Percentiles rank a stretch among this genome's conserved stretches.
Conservation (phyloP, 2,797 vertebrate genomes). For the Pseudomugil gertrudae region DNA sequence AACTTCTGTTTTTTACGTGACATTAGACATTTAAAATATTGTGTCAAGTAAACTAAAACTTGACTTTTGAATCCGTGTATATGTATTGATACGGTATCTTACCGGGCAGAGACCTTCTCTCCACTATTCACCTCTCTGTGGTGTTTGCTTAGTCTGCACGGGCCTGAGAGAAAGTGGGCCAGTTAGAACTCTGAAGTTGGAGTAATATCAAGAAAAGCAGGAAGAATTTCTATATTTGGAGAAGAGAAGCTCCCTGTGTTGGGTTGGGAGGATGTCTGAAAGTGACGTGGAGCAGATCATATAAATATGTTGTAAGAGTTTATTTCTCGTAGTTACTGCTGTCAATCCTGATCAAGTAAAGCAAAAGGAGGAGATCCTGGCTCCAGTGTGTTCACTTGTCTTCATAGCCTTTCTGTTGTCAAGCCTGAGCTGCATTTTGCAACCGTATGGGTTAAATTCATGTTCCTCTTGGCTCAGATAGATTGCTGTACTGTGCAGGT, state of each 20-base stretch:
- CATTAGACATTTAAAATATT: too few species aligned
- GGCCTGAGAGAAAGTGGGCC: not conserved
- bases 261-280: not conserved
- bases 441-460: not conserved
- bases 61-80: not conserved
- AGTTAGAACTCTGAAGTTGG: not conserved
- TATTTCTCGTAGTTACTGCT: not conserved
- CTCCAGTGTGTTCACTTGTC: not conserved
- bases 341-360: not conserved
- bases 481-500: not conserved
- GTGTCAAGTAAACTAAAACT: too few species aligned
- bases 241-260: not conserved
- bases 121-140: not conserved
- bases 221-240: not conserved
- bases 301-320: not conserved
- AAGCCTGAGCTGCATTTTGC: not conserved
- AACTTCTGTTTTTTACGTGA: not conserved
- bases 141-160: not conserved
- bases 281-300: not conserved
- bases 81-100: too few species aligned
- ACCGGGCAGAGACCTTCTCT: not conserved
- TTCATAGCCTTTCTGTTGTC: not conserved
- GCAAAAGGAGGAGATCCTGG: not conserved
- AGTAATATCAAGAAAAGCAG: not conserved
- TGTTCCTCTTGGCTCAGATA: too few species aligned